Evolutionary conservation across 2,797 vertebrate genomes (phyloP).

Genomic region (Poecilia wingei): DNA sequence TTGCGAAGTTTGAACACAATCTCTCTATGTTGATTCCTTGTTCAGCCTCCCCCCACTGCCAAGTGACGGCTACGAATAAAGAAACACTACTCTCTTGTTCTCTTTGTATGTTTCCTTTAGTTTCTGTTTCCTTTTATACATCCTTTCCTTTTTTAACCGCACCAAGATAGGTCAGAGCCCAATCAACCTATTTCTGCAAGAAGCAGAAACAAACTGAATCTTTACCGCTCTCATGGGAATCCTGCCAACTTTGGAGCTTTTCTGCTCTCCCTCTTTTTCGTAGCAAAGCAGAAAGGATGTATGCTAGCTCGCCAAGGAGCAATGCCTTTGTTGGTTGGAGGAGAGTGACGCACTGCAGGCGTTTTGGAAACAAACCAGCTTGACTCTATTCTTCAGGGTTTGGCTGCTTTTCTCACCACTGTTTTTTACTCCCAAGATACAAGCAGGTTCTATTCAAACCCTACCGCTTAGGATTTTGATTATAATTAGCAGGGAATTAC

Average conservation of each 20-base stretch:
- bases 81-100: constrained; percentile 69
- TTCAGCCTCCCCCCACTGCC: constrained; percentile 50
- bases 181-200: constrained; percentile 69
- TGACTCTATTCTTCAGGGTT: constrained; percentile 58
- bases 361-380: constrained; percentile 69
- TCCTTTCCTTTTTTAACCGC: constrained; percentile 44
- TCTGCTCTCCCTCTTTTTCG: constrained; percentile 38
- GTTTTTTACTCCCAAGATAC: constrained; percentile 46
- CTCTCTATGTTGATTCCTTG: constrained; percentile 56
- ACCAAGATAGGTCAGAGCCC: constrained; percentile 68
- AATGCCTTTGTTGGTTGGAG: constrained; percentile 63
- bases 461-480: constrained; percentile 51
- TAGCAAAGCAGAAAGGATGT: constrained; percentile 60
- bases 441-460: constrained; percentile 52
- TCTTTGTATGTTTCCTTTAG: constrained; percentile 58
- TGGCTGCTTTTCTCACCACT: constrained; percentile 49
- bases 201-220: constrained; percentile 59
- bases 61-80: constrained; percentile 59
- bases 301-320: constrained; percentile 56
- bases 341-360: constrained; percentile 72
- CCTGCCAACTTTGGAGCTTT: constrained; percentile 69
- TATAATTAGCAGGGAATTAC: constrained; percentile 66
- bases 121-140: constrained; percentile 6
- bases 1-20: constrained; percentile 74
- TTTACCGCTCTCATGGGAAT: constrained; percentile 60